Evolutionary conservation across 2,113 vertebrate species (phyloP).

Genomic region (Brachypteracias leptosomus): DNA sequence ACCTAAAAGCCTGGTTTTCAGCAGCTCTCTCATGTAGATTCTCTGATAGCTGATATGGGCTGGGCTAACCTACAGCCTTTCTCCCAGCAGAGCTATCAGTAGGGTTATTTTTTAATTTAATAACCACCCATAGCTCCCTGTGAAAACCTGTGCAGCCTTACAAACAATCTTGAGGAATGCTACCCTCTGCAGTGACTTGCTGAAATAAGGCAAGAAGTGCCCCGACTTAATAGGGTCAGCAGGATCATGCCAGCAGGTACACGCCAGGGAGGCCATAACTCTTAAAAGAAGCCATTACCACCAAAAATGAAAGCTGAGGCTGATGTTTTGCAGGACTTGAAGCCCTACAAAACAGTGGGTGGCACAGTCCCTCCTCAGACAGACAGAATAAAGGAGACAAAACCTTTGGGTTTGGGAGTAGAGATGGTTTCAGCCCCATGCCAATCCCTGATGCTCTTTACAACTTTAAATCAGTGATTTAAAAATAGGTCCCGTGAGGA

Average conservation of each 20-base stretch:
- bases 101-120: not conserved
- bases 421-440: not conserved
- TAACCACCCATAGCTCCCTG: not conserved
- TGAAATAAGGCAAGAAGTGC: not conserved
- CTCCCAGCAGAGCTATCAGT: not conserved
- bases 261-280: rapidly evolving
- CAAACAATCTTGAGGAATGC: not conserved
- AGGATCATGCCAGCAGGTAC: not conserved
- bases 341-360: not conserved
- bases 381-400: not conserved
- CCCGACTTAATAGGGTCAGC: not conserved
- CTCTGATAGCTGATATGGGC: not conserved
- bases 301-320: not conserved
- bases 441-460: not conserved
- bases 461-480: not conserved
- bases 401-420: not conserved
- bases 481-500: slow-evolving; percentile 50
- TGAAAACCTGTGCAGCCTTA: not conserved
- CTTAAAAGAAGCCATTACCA: not conserved
- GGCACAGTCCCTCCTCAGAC: not conserved
- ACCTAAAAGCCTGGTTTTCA: not conserved
- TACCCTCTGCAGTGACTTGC: not conserved
- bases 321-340: not conserved
- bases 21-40: not conserved
- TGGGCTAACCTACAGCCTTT: not conserved